These are phyloP conservation scores for Phyllostomus discolor DNA, from an alignment of 2,113 vertebrate genomes.

Conservation along the genomic window DNA sequence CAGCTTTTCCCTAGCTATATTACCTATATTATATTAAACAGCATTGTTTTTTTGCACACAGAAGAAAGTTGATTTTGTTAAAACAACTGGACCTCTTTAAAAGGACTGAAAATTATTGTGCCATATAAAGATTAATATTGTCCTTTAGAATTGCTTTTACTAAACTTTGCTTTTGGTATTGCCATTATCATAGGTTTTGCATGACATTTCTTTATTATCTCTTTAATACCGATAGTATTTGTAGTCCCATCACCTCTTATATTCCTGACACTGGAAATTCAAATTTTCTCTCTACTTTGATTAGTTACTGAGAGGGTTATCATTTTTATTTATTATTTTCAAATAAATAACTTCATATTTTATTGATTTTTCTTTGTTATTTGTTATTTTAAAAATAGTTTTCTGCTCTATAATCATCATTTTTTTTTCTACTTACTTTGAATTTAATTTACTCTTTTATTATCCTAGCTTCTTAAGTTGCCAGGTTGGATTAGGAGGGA, in stretches of 20 bases:
- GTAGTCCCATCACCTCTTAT: background rate
- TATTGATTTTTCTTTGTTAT: background rate
- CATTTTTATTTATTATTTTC: conserved; percentile 23
- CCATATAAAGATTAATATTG: background rate
- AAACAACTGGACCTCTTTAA: background rate
- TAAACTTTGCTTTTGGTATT: background rate
- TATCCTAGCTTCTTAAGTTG: background rate
- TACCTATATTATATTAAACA: conserved; percentile 13
- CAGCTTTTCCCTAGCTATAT: background rate
- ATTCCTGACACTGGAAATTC: background rate
- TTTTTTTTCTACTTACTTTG: background rate
- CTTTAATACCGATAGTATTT: background rate
- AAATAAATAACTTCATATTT: background rate
- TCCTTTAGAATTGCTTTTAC: background rate
- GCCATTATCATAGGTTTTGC: background rate
- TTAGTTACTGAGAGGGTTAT: background rate
- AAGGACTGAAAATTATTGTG: background rate
- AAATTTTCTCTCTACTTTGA: background rate
- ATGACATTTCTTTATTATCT: background rate
- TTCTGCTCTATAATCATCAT: background rate
- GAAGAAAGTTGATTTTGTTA: background rate
- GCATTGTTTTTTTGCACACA: background rate
- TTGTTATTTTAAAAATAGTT: background rate
- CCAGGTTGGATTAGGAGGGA: background rate
- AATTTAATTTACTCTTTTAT: background rate